Evolutionary conservation across 2,113 vertebrate genomes (phyloP).

Genomic region (Oryctolagus cuniculus): mOryCun1.1 NC_091443.1:40505001-40505500

Average conservation of each 20-base stretch:
- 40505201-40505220: constrained; percentile 45
- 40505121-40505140: neutral
- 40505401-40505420: too few relatives aligned
- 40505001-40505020: too few relatives aligned
- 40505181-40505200: constrained; percentile 50
- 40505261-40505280: constrained; percentile 28
- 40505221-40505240: neutral
- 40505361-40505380: neutral
- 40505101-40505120: neutral
- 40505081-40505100: neutral
- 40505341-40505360: constrained; percentile 2
- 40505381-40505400: too few relatives aligned
- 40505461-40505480: too few relatives aligned
- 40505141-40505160: constrained; percentile 47
- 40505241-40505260: neutral
- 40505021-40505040: too few relatives aligned
- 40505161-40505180: constrained; percentile 4
- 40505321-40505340: neutral
- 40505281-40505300: constrained; percentile 37
- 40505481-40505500: too few relatives aligned
- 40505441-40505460: too few relatives aligned
- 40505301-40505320: constrained; percentile 47
- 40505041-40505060: too few relatives aligned
- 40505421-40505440: too few relatives aligned
- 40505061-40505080: neutral